Base-by-base conservation (phyloP, 2,888 invertebrate species). In the Apamea crenata region DNA sequence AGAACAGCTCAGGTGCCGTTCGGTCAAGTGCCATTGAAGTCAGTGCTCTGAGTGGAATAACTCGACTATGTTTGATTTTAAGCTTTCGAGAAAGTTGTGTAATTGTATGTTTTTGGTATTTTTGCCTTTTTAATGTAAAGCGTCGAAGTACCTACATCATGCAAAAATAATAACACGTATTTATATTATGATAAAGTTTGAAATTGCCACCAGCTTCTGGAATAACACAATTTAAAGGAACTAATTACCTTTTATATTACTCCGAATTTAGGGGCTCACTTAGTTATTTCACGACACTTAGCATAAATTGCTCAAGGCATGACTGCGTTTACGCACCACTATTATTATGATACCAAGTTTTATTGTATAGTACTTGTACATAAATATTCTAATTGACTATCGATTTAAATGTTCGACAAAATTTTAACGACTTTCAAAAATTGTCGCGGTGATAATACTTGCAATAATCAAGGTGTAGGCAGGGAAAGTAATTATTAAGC, bases 271-370 rank as follows among this genome's bases (percentile, higher is more conserved):
- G 59, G 69, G 56, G 44, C 50, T 61, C n/a, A 82, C 59, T 78
- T 70, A 14, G 67, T 82, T 59, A 78, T 74, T 82, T 65, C 18
- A 44, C 73, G 73, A 70, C 36, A 82, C 50, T 82, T 82, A 82
- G 69, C 82, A 82, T 82, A 82, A 82, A 82, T 82, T 78, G 82
- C 82, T 78, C 10, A 73, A n/a, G 82, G 82, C 78, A 50, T 74
- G 59, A 63, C 25, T 50, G 47, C 66, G 67, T 74, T 71, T 67
- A 70, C 6, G 29, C 18, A 61, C 21, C 36, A 65, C 18, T 59
- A 50, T 74, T 32, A 61, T 32, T 53, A 53, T 72, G 59, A 16
- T 36, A 50, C 10, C n/a, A 65, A 65, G 44, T 32, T 67, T n/a
- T 21, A 40, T 68, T 21, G 1, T 44, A 63, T 21, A 61, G 10